Evolutionary conservation across 2,797 vertebrate genomes (phyloP), one percentile per base, ranked within the genome.

Genomic region (Eulemur coronatus): DNA sequence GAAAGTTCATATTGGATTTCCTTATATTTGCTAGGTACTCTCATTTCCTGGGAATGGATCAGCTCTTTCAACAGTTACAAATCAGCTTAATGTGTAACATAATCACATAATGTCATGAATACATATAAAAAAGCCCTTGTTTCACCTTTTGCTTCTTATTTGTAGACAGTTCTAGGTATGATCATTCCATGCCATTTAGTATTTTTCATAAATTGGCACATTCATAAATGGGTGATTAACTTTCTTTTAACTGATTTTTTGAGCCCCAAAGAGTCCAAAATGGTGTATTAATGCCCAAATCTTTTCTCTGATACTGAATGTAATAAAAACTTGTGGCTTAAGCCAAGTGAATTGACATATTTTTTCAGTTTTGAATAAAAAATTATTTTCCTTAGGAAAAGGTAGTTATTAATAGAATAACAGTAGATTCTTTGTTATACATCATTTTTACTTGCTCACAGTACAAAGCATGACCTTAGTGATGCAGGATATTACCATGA

Each of bases 1-100:
- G n/a, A 85, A 98, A 97, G n/a, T n/a, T 92, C 46, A 86, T 87
- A 91, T 0, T 96, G 75, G 28, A 97, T 97, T 97, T 97, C 33
- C 11, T 96, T 94, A 20, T 80, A 72, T 86, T 96, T 98, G 15
- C 24, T 94, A 79, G 43, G 13, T 78, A 22, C 84, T 89, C 79
- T 96, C 13, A 84, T 41, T 95, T 98, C 89, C 87, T 95, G 4
- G 61, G 61, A 97, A 38, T 7, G 41, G 57, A 78, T 28, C 24
- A 98, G 28, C 7, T 97, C 55, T 97, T 97, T 17, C 26, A 96
- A 93, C 67, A 24, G n/a, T 26, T 69, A 95, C 20, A 91, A 91
- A 95, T 92, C 59, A 97, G 8, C 81, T 90, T 95, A 95, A 81
- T 48, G 52, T 70, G 50, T 30, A 95, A 91, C 61, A 94, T 70